phyloP scores from a whole-genome alignment of 2,888 invertebrate genomes.

The Helicoverpa assulta region DNA sequence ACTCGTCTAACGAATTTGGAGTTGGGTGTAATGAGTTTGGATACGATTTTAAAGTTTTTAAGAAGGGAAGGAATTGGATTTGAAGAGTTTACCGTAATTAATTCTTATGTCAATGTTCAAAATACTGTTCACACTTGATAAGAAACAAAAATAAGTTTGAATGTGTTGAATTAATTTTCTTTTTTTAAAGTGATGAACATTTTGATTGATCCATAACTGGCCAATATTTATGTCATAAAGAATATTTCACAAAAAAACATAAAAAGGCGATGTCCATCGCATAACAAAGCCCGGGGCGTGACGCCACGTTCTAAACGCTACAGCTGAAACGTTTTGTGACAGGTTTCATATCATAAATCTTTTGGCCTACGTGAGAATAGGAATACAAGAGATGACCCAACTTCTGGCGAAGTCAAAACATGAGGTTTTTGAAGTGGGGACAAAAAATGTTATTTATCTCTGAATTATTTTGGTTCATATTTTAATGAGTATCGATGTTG shows the following conservation, averaged over 20 bases:
- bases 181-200: no score
- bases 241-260: constrained; percentile 29
- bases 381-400: constrained; percentile 71
- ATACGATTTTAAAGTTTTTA: constrained; percentile 1
- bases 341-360: constrained; percentile 72
- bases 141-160: no score
- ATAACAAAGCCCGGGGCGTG: constrained; percentile 66
- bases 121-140: no score
- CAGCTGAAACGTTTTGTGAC: constrained; percentile 62
- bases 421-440: constrained; percentile 49
- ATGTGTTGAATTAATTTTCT: no score
- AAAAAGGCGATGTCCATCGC: constrained; percentile 63
- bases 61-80: neutral
- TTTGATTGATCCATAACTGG: neutral
- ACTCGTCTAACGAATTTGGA: constrained; percentile 39
- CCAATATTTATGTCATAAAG: constrained; percentile 7
- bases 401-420: constrained; percentile 67
- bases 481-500: neutral
- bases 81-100: neutral
- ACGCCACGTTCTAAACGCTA: constrained; percentile 64
- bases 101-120: no score
- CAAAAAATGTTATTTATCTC: constrained; percentile 11
- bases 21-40: constrained; percentile 13
- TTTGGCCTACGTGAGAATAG: constrained; percentile 71
- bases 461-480: neutral